phyloP scores from a whole-genome alignment of 2,113 vertebrate genomes.

The Elephantulus edwardii region DNA sequence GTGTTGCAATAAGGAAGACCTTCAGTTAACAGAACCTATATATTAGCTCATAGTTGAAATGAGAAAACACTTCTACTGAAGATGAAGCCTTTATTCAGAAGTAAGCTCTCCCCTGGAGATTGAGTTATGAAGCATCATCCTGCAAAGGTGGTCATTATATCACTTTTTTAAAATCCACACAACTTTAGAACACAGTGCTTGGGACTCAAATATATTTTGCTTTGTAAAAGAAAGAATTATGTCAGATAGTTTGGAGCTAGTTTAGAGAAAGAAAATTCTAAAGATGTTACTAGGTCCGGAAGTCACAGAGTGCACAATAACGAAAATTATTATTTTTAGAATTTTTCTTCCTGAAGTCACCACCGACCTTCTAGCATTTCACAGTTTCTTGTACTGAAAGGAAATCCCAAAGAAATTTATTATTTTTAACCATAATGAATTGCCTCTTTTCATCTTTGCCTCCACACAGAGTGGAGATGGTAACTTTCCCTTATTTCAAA shows the following conservation, averaged over 20 bases:
- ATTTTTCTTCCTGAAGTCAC: neutral
- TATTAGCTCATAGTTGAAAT: neutral
- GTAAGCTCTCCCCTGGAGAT: neutral
- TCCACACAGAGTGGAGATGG: neutral
- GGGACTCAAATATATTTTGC: neutral
- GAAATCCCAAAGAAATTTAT: constrained; percentile 12
- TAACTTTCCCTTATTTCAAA: constrained; percentile 40
- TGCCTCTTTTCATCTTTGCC: constrained; percentile 10
- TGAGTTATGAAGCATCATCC: neutral
- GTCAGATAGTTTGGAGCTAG: neutral
- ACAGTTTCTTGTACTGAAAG: neutral
- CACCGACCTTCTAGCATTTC: neutral
- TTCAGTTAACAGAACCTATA: neutral
- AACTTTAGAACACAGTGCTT: neutral
- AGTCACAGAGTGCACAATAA: neutral
- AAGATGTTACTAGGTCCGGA: neutral
- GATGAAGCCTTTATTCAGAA: neutral
- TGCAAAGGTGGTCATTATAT: neutral
- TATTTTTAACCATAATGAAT: constrained; percentile 28
- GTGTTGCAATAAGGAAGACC: neutral
- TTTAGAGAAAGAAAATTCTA: neutral
- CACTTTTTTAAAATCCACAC: neutral
- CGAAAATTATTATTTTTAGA: neutral
- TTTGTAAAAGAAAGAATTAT: neutral
- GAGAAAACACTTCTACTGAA: neutral